phyloP scores from a whole-genome alignment of 2,113 vertebrate genomes.

The Strix aluco region DNA sequence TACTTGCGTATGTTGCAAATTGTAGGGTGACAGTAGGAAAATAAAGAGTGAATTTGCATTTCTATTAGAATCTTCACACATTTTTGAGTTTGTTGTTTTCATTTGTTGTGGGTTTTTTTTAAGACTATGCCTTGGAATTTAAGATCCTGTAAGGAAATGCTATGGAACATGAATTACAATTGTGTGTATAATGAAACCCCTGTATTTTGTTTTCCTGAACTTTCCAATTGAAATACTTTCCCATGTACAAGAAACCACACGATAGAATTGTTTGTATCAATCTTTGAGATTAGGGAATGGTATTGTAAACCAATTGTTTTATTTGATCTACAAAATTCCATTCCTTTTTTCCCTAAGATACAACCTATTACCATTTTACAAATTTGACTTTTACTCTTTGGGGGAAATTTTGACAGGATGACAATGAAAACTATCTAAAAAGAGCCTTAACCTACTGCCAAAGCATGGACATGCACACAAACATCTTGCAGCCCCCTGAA shows the following conservation, averaged over 20 bases:
- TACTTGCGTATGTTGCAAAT: background rate
- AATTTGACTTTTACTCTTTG: background rate
- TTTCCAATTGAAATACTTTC: background rate
- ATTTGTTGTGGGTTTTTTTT: background rate
- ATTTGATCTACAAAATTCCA: background rate
- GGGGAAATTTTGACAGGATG: background rate
- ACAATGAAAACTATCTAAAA: background rate
- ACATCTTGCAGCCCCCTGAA: fast-evolving
- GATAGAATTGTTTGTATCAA: background rate
- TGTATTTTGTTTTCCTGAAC: background rate
- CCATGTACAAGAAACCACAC: background rate
- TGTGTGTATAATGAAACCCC: background rate
- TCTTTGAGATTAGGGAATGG: background rate
- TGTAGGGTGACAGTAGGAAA: background rate
- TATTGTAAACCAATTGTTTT: background rate
- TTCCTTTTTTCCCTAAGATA: background rate
- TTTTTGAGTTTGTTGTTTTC: background rate
- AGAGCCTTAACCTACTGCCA: background rate
- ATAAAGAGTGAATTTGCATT: background rate
- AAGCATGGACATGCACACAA: background rate
- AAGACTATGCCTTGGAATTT: background rate
- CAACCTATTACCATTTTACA: background rate
- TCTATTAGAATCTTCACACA: background rate
- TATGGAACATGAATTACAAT: background rate
- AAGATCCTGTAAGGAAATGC: background rate